Percentiles rank a stretch among this genome's conserved stretches.
These are phyloP conservation scores for Endotricha flammealis DNA, from an alignment of 2,888 invertebrate genomes.

Conservation along the genomic window DNA sequence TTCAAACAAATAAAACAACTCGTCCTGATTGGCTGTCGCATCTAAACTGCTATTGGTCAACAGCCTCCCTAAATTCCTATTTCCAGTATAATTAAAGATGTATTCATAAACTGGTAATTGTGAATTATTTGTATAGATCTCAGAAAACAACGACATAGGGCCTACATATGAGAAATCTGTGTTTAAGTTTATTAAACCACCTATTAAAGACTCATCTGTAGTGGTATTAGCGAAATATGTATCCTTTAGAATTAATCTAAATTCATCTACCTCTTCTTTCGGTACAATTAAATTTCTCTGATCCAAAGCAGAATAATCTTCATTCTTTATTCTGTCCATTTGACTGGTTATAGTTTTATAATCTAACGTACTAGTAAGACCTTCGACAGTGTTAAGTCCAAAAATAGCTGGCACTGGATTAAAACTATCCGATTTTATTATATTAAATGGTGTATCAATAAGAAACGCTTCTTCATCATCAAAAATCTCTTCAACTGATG, in stretches of 20 bases:
- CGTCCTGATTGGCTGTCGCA: constrained; percentile 58
- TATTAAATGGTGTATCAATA: constrained; percentile 62
- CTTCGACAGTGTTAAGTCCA: constrained; percentile 77
- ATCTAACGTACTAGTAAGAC: constrained; percentile 61
- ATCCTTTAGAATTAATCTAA: constrained; percentile 45
- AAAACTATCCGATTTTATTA: constrained; percentile 42
- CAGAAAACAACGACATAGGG: constrained; percentile 55
- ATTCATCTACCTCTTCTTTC: constrained; percentile 40
- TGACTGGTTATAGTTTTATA: constrained; percentile 58
- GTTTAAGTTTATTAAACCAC: constrained; percentile 61
- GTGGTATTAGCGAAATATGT: constrained; percentile 56
- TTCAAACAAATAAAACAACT: constrained; percentile 63
- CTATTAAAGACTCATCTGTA: constrained; percentile 52
- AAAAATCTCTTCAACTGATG: constrained; percentile 52
- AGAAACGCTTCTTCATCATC: constrained; percentile 60
- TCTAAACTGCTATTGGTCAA: constrained; percentile 57
- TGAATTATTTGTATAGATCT: constrained; percentile 50
- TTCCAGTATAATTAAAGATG: constrained; percentile 58
- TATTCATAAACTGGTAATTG: constrained; percentile 47
- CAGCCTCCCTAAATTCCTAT: constrained; percentile 58
- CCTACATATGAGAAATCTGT: constrained; percentile 63
- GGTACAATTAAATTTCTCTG: constrained; percentile 45
- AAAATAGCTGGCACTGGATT: constrained; percentile 69
- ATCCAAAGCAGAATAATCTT: constrained; percentile 53
- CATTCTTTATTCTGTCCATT: constrained; percentile 55